Base-by-base conservation (phyloP, 2,797 vertebrate species). In the Fratercula arctica region DNA sequence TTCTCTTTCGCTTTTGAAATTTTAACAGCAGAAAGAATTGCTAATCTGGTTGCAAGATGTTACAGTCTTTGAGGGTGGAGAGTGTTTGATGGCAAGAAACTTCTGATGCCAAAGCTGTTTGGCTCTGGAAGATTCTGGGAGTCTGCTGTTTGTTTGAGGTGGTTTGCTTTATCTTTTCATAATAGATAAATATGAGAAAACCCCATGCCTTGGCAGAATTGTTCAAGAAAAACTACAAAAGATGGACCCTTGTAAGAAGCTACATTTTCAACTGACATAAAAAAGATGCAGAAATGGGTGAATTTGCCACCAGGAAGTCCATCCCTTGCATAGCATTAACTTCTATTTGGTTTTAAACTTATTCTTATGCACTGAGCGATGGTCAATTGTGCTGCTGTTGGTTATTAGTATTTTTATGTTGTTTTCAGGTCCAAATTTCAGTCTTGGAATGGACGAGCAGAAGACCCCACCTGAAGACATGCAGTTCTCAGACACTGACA, bases 401-500 rank as follows among this genome's bases (percentile, higher is more conserved):
- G 66, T 61, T 61, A 37, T 69, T 63, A 66, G 17, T 29, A 54
- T 83, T 85, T 74, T 53, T 4, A 5, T 35, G 89, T 33, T 92
- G 10, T 85, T 87, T 89, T 60, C 83, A 98, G 97, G 79, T 89
- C 37, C 87, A 18, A 85, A 95, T 35, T 90, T 94, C 72, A 80
- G 28, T 83, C 74, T 96, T 54, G 77, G 41, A 94, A 66, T 5
- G n/a, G 91, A 78, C 61, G 92, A 94, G 41, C 90, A 89, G 88
- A 95, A 93, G 41, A 96, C 31, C 23, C 17, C 17, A 0, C 70
- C 74, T 37, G 96, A 98, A 69, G 97, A 98, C 17, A 10, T 69
- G n/a, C 87, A 83, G 1, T 97, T 98, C 88, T 94, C 85, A 0
- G 99, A 99, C 97, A 99, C 98, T 0, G 98, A 99, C 64, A 98